Conservation (phyloP, 2,113 vertebrate species). For the Elachura formosa region DNA sequence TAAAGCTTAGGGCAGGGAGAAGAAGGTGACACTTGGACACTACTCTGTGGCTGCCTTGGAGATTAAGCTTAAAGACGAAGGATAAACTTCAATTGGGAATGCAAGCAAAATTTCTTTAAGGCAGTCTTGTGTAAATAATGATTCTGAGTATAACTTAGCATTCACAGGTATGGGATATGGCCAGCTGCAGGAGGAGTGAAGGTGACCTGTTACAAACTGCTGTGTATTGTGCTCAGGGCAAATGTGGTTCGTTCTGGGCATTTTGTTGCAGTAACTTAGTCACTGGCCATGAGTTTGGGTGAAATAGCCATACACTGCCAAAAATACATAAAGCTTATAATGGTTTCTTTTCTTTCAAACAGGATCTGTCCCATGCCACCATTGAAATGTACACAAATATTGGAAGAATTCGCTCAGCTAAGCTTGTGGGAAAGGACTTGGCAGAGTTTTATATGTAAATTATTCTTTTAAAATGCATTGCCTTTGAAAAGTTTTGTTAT, state of each 20-base stretch:
- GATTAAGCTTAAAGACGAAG: background rate
- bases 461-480: background rate
- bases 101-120: background rate
- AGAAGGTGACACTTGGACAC: background rate
- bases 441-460: conserved; percentile 97
- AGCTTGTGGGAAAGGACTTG: conserved; percentile 92
- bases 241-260: background rate
- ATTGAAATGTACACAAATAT: conserved; percentile 94
- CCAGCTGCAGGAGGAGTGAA: background rate
- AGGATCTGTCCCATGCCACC: conserved; percentile 93
- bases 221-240: background rate
- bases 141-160: background rate
- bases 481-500: background rate
- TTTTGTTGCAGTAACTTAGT: background rate
- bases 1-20: background rate
- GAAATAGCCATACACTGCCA: background rate
- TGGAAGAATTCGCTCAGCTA: conserved; percentile 85
- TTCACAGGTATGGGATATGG: background rate
- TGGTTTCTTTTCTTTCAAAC: conserved; percentile 15
- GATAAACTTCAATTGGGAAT: background rate
- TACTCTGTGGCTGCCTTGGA: background rate
- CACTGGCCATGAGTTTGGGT: background rate
- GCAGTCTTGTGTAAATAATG: background rate
- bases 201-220: background rate
- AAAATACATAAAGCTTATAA: background rate